A percentile compares a stretch with the other conserved stretches of the same genome.
Conservation (phyloP, 2,888 invertebrate genomes). For the Eupithecia pulchellata region DNA sequence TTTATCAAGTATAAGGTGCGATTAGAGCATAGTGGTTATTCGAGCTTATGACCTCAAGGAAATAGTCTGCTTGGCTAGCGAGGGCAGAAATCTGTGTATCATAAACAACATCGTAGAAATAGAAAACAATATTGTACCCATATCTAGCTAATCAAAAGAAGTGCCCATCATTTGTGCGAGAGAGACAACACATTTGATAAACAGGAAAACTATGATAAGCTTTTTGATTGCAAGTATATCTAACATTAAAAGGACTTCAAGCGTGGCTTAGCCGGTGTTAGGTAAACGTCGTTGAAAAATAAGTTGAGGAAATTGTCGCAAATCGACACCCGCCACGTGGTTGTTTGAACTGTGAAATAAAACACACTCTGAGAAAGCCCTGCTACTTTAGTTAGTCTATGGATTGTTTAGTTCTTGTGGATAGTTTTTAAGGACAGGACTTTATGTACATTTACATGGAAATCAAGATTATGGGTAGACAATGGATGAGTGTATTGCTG, state of each 20-base stretch:
- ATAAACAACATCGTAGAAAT: too few species aligned
- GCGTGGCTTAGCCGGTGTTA: neutral
- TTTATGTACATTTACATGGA: neutral
- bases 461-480: neutral
- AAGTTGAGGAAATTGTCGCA: neutral
- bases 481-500: too few species aligned
- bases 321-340: neutral
- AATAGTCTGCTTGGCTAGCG: too few species aligned
- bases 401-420: neutral
- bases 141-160: neutral
- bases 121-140: too few species aligned
- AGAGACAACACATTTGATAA: neutral
- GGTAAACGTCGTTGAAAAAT: neutral
- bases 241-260: neutral
- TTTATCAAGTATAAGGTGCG: too few species aligned
- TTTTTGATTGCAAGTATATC: neutral
- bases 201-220: neutral
- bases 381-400: too few species aligned
- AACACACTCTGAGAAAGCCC: neutral
- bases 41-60: too few species aligned
- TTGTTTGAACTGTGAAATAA: neutral
- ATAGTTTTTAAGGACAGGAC: neutral
- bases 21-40: too few species aligned
- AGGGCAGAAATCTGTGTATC: too few species aligned
- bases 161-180: neutral